Conservation (phyloP, 1,140 invertebrate species). For the Zaprionus capensis region DNA sequence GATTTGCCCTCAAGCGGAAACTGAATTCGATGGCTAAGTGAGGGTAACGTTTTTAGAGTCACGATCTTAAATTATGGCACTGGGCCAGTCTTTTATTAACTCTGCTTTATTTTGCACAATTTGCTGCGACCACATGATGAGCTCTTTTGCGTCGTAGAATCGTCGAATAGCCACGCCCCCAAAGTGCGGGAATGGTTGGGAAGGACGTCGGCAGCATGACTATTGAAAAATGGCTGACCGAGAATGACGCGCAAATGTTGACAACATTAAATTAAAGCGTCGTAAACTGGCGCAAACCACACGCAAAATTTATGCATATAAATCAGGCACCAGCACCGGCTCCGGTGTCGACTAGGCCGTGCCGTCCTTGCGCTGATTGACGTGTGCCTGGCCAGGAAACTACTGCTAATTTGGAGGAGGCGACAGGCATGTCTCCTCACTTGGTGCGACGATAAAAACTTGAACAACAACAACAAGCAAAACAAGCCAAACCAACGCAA, state of each 20-base stretch:
- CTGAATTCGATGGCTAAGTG: not conserved
- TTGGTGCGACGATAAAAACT: constrained; percentile 45
- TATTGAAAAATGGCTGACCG: constrained; percentile 69
- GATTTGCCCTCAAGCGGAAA: not conserved
- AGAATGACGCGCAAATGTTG: constrained; percentile 79
- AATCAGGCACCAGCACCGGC: constrained; percentile 43
- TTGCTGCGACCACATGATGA: constrained; percentile 40
- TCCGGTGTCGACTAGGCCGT: constrained; percentile 1
- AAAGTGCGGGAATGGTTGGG: not conserved
- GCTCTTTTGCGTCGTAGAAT: constrained; percentile 24
- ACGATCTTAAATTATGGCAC: constrained; percentile 5
- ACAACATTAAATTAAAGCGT: constrained; percentile 77
- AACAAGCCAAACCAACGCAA: constrained; percentile 68
- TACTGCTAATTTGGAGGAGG: constrained; percentile 68
- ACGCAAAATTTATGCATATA: constrained; percentile 79
- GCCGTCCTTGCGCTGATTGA: constrained; percentile 54
- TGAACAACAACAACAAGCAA: constrained; percentile 27
- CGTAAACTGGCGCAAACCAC: constrained; percentile 67
- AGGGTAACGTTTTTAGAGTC: not conserved
- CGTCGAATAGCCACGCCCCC: not conserved
- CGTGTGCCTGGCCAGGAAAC: constrained; percentile 60
- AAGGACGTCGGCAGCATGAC: constrained; percentile 44
- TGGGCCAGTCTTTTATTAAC: constrained; percentile 7
- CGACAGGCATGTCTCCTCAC: constrained; percentile 30
- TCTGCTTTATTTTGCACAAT: constrained; percentile 8